Conservation (phyloP, 2,113 vertebrate genomes). For the Malurus alboscapulatus region DNA sequence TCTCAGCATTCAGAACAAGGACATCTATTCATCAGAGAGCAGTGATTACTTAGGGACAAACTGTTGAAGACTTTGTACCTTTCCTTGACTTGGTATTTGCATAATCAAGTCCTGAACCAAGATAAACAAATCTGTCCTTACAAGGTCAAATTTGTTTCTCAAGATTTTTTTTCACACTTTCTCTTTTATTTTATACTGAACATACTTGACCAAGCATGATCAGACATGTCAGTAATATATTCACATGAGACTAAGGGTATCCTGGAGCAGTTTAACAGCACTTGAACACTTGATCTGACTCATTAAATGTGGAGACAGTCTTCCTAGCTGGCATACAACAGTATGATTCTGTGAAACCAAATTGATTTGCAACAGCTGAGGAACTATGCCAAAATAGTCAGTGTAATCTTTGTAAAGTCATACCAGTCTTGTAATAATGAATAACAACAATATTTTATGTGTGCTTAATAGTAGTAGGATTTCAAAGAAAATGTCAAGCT, state of each 20-base stretch:
- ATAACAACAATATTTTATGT: neutral
- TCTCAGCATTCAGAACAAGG: constrained; percentile 26
- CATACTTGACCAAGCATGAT: neutral
- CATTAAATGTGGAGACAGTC: neutral
- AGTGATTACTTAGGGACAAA: neutral
- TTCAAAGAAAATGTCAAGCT: neutral
- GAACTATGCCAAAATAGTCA: neutral
- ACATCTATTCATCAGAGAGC: neutral
- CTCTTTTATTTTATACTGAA: neutral
- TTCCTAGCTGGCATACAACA: neutral
- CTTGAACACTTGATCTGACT: neutral
- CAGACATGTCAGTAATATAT: neutral
- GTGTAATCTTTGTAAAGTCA: neutral
- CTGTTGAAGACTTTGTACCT: constrained; percentile 11
- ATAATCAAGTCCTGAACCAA: neutral
- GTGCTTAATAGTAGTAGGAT: neutral
- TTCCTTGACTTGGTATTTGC: neutral
- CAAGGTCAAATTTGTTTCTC: neutral
- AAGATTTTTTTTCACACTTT: neutral
- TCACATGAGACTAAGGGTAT: neutral
- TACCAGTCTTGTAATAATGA: neutral
- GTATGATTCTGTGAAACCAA: neutral
- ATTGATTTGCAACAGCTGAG: neutral
- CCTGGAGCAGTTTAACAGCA: neutral
- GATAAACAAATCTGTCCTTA: neutral